Evolutionary conservation across 2,888 invertebrate genomes (phyloP), one percentile per base, ranked within the genome.

Genomic region (Tenthredo notha): DNA sequence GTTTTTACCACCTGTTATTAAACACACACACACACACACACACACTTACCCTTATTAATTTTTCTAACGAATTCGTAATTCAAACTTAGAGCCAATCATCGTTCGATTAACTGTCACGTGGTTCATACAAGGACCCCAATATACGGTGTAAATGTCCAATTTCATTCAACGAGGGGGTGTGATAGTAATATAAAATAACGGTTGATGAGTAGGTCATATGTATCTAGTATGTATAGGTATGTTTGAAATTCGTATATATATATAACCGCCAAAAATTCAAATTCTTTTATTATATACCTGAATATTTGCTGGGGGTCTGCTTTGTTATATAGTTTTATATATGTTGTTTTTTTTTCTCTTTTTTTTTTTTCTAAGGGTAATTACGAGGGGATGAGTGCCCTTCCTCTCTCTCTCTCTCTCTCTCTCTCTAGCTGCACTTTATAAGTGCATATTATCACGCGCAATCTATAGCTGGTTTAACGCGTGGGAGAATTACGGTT

Each of bases 401-500:
- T 50, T 77, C 43, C 72, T 72, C 43, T 7, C 40, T 33, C 29
- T 33, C 43, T 7, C 40, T 33, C 29, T 33, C 50, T 50, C 54
- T n/a, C 72, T 43, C 40, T 6, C 40, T 72, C 18, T 21, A 4
- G 10, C 43, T 40, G 29, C 37, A 37, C 0, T 67, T 21, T 43
- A 72, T 25, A 40, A 40, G 40, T 86, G 2, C 86, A 88, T 89
- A 88, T 89, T 88, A 89, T 89, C 89, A 87, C 84, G 87, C 86
- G 88, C 88, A 87, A 89, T 89, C 88, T 85, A 54, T 85, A 54
- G n/a, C n/a, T n/a, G n/a, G 85, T 87, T 86, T 86, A 87, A 88
- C 86, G 89, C 88, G 89, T 88, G 90, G 90, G 88, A 89, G 89
- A 89, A 86, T 89, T 89, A 90, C 85, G 87, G 87, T 77, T 85